Conservation (phyloP, 2,113 vertebrate species). For the Daboia siamensis region DNA sequence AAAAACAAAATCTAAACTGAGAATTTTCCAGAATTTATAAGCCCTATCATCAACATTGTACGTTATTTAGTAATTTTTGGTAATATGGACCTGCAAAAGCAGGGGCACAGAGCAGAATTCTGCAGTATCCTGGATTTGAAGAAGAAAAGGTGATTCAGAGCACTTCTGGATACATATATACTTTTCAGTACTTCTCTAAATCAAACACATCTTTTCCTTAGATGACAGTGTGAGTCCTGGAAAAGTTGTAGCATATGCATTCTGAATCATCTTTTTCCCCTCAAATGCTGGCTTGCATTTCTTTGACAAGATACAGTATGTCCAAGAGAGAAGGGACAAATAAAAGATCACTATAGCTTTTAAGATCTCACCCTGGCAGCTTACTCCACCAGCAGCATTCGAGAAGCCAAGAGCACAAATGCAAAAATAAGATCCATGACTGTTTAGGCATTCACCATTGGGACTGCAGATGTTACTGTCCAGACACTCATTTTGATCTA, state of each 20-base stretch:
- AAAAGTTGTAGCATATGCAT: not conserved
- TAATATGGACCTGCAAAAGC: not conserved
- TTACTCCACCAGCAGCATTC: constrained; percentile 53
- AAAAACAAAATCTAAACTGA: not conserved
- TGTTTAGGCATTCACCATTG: constrained; percentile 87
- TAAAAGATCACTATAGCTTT: not conserved
- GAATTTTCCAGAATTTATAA: not conserved
- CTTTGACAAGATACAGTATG: not conserved
- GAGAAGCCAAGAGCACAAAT: constrained; percentile 81
- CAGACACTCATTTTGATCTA: constrained; percentile 89
- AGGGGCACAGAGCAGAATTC: not conserved
- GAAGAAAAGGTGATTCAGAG: not conserved
- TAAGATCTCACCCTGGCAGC: constrained; percentile 78
- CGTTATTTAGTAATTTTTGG: not conserved
- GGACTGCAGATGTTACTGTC: constrained; percentile 82
- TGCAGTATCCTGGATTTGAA: not conserved
- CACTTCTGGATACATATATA: not conserved
- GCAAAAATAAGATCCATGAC: constrained; percentile 86
- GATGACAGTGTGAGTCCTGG: not conserved
- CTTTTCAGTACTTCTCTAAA: not conserved
- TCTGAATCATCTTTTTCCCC: not conserved
- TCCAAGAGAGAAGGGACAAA: not conserved
- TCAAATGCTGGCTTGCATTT: not conserved
- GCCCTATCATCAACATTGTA: not conserved
- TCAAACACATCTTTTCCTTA: not conserved